phyloP scores from a whole-genome alignment of 2,797 vertebrate species.

The Neosilurus hyrtlii region DNA sequence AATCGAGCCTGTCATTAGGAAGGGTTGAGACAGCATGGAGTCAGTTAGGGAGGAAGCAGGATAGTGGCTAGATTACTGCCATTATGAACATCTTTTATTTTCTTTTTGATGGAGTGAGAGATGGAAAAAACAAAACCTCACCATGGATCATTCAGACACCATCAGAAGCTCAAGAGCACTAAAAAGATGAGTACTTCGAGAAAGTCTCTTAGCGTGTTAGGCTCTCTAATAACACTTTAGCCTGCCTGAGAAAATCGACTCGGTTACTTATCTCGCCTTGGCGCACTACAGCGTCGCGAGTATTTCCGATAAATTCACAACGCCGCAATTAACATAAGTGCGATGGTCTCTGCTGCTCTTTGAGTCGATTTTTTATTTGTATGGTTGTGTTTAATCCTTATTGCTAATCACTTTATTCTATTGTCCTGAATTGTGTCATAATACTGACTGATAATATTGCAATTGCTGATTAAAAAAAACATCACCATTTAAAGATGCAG shows the following conservation, averaged over 20 bases:
- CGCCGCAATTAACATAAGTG: not conserved
- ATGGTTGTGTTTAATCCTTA: not conserved
- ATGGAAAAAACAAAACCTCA: not conserved
- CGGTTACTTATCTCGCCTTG: not conserved
- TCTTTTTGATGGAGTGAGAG: not conserved
- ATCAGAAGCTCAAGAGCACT: not conserved
- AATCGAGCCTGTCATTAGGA: conserved; percentile 26
- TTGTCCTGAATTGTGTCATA: not conserved
- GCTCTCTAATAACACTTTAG: conserved; percentile 15
- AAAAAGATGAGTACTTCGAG: not conserved
- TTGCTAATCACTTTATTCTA: not conserved
- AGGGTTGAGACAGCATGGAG: conserved; percentile 19
- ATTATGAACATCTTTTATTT: conserved; percentile 27
- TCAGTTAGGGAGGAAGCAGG: conserved; percentile 10
- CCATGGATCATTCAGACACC: not conserved
- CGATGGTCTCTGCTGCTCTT: conserved; percentile 6
- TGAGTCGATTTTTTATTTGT: not conserved
- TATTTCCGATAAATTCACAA: not conserved
- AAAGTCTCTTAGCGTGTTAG: not conserved
- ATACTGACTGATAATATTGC: not conserved
- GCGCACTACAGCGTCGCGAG: not conserved
- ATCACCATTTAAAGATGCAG: not conserved
- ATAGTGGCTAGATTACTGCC: conserved; percentile 8
- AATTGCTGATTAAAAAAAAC: not conserved
- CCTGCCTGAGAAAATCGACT: conserved; percentile 10